Base-by-base conservation (phyloP, 2,797 vertebrate genomes). In the Myoxocephalus aenaeus region DNA sequence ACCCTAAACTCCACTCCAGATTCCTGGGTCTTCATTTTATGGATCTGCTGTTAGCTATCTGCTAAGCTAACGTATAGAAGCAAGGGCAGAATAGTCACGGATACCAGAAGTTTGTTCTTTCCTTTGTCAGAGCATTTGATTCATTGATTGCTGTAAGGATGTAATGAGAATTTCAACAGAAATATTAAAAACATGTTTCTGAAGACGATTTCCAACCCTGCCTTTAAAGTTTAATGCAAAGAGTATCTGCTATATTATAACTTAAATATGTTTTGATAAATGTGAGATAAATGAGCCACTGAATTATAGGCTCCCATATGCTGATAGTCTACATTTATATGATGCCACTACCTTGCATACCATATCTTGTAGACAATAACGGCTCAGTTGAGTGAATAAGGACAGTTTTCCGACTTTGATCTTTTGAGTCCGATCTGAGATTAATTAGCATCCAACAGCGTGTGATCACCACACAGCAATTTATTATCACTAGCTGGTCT, bases 401-500 rank as follows among this genome's bases (percentile, higher is more conserved):
- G 25, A 27, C 40, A 34, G 18, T 73, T 62, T 44, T 44, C 48
- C 0, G 1, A 32, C 54, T 66, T 70, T 77, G 79, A 87, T 69
- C 61, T 42, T 14, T 42, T 71, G 7, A 20, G 15, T 48, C 18
- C 42, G 58, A 89, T 81, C 51, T 78, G 72, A 73, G 67, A 78
- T 79, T 84, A 88, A 79, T 85, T 77, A 9, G 72, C 64, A 65
- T 86, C 86, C 59, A 69, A 36, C 71, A 29, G 61, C 13, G 51
- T 75, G 22, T 78, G 74, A 82, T 85, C 79, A 34, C 58, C 69
- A 40, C 65, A 20, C 65, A 63, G 80, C 57, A 63, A 80, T 87
- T 84, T 77, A 84, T 87, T 75, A 82, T 85, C 67, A 63, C 74
- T 46, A 65, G 27, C 87, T 86, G 83, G 66, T 84, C 65, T 36